These are phyloP conservation scores for Macrotus californicus DNA, from an alignment of 2,113 vertebrate genomes.

Conservation along the genomic window DNA sequence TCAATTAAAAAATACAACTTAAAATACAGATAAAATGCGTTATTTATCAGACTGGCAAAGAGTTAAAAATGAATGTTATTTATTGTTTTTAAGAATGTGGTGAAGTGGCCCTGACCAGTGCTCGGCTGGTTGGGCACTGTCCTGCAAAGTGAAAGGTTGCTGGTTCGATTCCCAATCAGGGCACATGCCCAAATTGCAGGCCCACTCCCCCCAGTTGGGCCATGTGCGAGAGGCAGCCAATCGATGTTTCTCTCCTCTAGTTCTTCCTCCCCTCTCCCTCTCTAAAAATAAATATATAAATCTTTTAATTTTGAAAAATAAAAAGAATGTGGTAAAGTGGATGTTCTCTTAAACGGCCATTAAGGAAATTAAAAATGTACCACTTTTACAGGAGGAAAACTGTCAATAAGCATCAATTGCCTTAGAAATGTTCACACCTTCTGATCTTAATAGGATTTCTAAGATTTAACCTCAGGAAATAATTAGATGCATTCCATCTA, in stretches of 20 bases:
- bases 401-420: not conserved
- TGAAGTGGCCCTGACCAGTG: not conserved
- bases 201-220: not conserved
- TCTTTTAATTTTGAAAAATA: not conserved
- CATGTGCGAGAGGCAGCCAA: not conserved
- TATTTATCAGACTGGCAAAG: not conserved
- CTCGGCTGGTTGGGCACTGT: too few species aligned
- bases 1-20: constrained; percentile 28
- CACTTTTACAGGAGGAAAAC: not conserved
- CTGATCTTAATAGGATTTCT: not conserved
- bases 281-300: not conserved
- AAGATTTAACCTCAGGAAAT: constrained; percentile 12
- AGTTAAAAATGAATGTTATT: not conserved
- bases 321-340: not conserved
- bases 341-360: not conserved
- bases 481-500: not conserved
- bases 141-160: too few species aligned
- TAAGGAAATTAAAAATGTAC: not conserved
- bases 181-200: not conserved
- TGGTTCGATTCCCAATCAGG: not conserved
- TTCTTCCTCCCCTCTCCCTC: not conserved
- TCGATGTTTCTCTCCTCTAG: not conserved
- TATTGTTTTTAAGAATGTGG: not conserved
- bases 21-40: constrained; percentile 20
- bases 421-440: constrained; percentile 4